Base-by-base conservation (phyloP, 2,888 invertebrate genomes). In the Sinelater perroti region DNA sequence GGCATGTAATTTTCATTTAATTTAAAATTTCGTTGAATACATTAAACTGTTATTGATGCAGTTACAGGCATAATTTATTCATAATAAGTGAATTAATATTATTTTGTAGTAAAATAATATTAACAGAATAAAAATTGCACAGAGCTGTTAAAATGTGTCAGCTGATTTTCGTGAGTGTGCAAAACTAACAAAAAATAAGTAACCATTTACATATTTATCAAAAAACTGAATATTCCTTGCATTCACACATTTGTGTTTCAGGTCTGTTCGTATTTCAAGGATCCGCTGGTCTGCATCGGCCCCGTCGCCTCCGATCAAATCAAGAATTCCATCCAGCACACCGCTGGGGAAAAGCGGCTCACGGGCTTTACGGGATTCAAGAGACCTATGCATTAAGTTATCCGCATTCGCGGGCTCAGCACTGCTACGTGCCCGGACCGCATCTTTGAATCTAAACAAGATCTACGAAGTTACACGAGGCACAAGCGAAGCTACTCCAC, bases 221-320 rank as follows among this genome's bases (percentile, higher is more conserved):
- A 24, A 24, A 24, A 6, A 24, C 24, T 24, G 24, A 24, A 24
- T 24, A 24, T n/a, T n/a, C n/a, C 24, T 24, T 24, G 7, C 4
- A 6, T 24, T 24, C 7, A 24, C 4, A 6, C 7, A 24, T 2
- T 17, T 21, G 20, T 38, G n/a, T 62, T 63, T 24, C 79, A 90
- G 90, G 88, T 89, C 65, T 94, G 94, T 79, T 90, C 91, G n/a
- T 94, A 93, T 79, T 94, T 93, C 86, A 92, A 91, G 74, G 93
- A 93, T 72, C 90, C 93, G 0, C 81, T 93, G 40, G 89, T 91
- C 13, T 94, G 94, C 82, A 90, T 94, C 71, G 93, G 92, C 0
- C 90, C 90, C 0, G 91, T 93, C 0, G 91, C 91, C 4, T 86
- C 87, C 1, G 91, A 91, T 70, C 90, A 90, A 75, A 85, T 91